Conservation (phyloP, 2,113 vertebrate genomes). For the Mixornis gularis region DNA sequence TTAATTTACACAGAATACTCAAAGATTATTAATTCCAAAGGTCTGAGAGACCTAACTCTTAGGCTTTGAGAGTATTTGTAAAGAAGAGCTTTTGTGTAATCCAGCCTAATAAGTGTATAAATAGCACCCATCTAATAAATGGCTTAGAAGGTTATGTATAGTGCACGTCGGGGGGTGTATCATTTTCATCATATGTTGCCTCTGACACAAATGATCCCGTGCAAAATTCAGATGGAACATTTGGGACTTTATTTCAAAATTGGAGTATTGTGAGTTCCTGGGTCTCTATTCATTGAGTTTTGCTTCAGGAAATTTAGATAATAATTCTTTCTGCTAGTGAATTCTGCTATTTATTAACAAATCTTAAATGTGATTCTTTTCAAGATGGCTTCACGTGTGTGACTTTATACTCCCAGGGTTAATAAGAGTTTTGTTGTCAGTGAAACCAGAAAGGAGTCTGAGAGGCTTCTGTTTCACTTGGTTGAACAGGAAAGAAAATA, state of each 20-base stretch:
- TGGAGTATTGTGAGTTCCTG: neutral
- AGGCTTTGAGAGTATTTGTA: neutral
- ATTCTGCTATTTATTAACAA: neutral
- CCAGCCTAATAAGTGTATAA: conserved; percentile 9
- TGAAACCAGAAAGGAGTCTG: neutral
- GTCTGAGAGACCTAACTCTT: neutral
- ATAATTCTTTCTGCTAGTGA: neutral
- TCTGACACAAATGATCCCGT: neutral
- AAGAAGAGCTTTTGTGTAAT: conserved; percentile 34
- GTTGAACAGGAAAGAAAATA: neutral
- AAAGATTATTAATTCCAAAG: neutral
- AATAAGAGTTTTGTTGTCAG: neutral
- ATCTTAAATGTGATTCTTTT: neutral
- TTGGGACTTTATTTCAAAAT: neutral
- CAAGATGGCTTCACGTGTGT: neutral
- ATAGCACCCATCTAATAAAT: conserved; percentile 13
- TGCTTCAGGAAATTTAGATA: neutral
- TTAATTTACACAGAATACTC: neutral
- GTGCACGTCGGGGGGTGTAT: neutral
- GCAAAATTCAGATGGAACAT: neutral
- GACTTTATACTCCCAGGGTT: neutral
- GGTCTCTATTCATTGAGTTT: neutral
- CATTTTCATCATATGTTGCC: neutral
- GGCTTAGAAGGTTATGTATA: neutral
- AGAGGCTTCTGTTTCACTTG: neutral